Evolutionary conservation across 92 coral and sea anemone genomes (phyloP), one percentile per base, ranked within the genome.

Genomic region (Palythoa grandiflora): DNA sequence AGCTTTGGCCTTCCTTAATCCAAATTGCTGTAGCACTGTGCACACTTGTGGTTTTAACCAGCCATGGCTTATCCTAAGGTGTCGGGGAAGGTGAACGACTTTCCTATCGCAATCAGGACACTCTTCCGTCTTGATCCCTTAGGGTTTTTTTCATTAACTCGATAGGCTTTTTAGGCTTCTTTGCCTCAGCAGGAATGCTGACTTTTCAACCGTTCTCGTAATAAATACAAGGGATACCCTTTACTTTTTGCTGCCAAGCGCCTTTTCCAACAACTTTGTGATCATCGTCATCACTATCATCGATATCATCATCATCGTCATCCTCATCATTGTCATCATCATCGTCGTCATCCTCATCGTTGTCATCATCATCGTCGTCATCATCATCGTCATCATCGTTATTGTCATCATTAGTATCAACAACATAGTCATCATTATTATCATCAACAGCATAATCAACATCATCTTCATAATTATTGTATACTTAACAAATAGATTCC

Each of bases 11-110:
- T 89, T 61, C 28, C 74, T 90, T 2, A 40, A 13, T 6, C 55
- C 28, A 40, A 74, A 74, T 36, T 74, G 53, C 28, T 74, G 79
- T 1, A 74, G 11, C 28, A 68, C 88, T 48, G 78, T 81, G 38
- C 88, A 15, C 11, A 86, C 84, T 53, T 81, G 40, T 71, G 81
- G 85, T 60, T 71, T 87, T 20, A 57, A 68, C 91, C 93, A 91
- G 15, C 80, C 75, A 76, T 91, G 93, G 38, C 71, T 73, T 20
- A 19, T 73, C 21, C 73, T 76, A 12, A 91, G 81, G 71, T 87
- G 91, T 36, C 91, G 55, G 55, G 91, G 93, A 9, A 90, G 20
- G 75, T 91, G 91, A 15, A 87, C 66, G 6, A 83, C 93, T 50
- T 63, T 28, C 10, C 78, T 77, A 21, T 87, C 66, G 47, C 91